These are phyloP conservation scores for Torymus texanus DNA, from an alignment of 2,888 invertebrate species.

Conservation along the genomic window DNA sequence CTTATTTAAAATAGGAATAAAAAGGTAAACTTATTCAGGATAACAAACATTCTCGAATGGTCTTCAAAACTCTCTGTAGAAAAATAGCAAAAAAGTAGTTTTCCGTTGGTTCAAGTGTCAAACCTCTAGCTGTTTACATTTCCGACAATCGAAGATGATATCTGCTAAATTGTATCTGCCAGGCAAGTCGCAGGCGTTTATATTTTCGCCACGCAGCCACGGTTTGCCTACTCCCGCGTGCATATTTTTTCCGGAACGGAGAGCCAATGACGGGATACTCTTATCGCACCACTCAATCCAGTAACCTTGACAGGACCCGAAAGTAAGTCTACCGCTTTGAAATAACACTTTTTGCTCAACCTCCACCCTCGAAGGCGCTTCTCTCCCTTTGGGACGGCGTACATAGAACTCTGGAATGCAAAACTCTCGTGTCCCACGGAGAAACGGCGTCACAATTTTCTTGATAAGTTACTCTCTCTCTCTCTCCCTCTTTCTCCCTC, in stretches of 20 bases:
- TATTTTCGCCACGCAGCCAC: background rate
- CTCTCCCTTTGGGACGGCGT: too few relatives aligned
- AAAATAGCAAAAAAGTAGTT: too few relatives aligned
- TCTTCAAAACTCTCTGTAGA: too few relatives aligned
- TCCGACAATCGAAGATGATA: background rate
- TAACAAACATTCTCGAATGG: too few relatives aligned
- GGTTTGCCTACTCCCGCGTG: background rate
- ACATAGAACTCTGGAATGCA: slow-evolving; percentile 13
- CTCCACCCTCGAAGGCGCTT: too few relatives aligned
- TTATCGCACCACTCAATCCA: slow-evolving; percentile 11
- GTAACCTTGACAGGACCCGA: background rate
- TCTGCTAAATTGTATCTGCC: background rate
- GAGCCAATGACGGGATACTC: too few relatives aligned
- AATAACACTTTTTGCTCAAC: too few relatives aligned
- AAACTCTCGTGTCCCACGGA: background rate
- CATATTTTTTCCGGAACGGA: background rate
- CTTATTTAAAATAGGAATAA: too few relatives aligned
- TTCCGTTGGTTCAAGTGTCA: too few relatives aligned
- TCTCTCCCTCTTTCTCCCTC: background rate
- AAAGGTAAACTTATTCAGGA: too few relatives aligned
- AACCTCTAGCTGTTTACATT: background rate
- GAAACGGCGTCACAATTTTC: slow-evolving; percentile 11
- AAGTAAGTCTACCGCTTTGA: background rate
- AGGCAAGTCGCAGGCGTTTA: background rate
- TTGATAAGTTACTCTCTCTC: slow-evolving; percentile 7